phyloP scores from a whole-genome alignment of 2,797 vertebrate genomes.

The Acanthurus leucopareius region DNA sequence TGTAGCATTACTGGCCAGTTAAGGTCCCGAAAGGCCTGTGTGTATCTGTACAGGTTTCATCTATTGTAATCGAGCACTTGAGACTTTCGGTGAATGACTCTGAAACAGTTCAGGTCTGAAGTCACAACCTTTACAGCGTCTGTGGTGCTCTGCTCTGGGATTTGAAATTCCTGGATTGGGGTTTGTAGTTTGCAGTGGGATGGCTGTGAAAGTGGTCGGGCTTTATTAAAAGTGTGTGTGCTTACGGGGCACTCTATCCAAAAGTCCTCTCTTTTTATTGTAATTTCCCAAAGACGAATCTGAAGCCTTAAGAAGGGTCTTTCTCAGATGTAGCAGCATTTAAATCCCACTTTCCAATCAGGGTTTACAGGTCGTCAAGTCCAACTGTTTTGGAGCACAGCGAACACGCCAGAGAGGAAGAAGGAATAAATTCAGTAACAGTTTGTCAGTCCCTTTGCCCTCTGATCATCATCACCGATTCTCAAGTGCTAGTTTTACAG shows the following conservation, averaged over 20 bases:
- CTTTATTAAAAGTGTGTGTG: conserved; percentile 41
- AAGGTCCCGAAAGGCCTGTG: conserved; percentile 44
- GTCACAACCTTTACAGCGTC: conserved; percentile 34
- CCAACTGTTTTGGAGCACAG: conserved; percentile 49
- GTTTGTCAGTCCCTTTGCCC: conserved; percentile 26
- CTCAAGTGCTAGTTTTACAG: conserved; percentile 26
- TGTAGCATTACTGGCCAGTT: conserved; percentile 53
- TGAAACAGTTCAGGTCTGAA: conserved; percentile 32
- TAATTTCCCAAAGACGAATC: conserved; percentile 58
- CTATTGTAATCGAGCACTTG: conserved; percentile 41
- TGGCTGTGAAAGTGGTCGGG: conserved; percentile 65
- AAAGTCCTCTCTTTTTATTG: conserved; percentile 45
- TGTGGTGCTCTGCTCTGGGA: conserved; percentile 34
- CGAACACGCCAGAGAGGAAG: conserved; percentile 32
- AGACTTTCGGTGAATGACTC: conserved; percentile 41
- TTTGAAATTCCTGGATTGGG: conserved; percentile 43
- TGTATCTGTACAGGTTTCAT: conserved; percentile 57
- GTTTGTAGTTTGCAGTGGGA: conserved; percentile 40
- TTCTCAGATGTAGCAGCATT: conserved; percentile 63
- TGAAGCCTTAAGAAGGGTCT: conserved; percentile 12
- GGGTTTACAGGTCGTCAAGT: conserved; percentile 50
- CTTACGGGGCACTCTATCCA: conserved; percentile 22
- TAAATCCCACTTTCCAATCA: conserved; percentile 59
- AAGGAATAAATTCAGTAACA: conserved; percentile 7
- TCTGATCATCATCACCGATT: conserved; percentile 26